These are phyloP conservation scores for Cloeon dipterum DNA, from an alignment of 2,888 invertebrate species.

Conservation along the genomic window DNA sequence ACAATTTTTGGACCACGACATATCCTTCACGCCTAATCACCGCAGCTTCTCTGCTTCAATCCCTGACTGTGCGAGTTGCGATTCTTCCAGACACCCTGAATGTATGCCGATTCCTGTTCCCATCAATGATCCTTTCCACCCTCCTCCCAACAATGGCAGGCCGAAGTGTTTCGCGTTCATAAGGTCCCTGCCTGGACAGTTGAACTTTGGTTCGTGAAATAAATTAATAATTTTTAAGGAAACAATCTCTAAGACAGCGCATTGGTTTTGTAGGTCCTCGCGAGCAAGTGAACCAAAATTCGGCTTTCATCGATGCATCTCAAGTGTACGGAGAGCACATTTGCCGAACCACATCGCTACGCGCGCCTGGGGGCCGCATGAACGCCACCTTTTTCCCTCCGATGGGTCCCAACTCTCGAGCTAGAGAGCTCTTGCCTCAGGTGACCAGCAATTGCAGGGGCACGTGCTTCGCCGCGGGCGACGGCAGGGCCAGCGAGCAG, in stretches of 20 bases:
- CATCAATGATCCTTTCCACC: constrained; percentile 70
- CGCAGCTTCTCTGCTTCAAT: constrained; percentile 80
- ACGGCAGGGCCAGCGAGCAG: constrained; percentile 80
- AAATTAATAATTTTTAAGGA: neutral
- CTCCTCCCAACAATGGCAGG: constrained; percentile 63
- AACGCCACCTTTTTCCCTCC: constrained; percentile 55
- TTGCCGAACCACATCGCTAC: constrained; percentile 51
- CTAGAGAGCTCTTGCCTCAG: constrained; percentile 59
- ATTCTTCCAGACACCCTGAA: constrained; percentile 69
- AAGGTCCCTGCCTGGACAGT: constrained; percentile 79
- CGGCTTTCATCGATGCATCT: constrained; percentile 69
- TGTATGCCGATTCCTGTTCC: constrained; percentile 86
- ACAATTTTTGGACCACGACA: constrained; percentile 82
- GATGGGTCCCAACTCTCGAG: constrained; percentile 18
- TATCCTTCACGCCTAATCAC: constrained; percentile 83
- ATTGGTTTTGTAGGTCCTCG: constrained; percentile 36
- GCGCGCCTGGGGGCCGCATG: constrained; percentile 54
- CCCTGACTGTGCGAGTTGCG: constrained; percentile 72
- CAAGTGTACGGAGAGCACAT: constrained; percentile 76
- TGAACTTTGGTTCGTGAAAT: constrained; percentile 34
- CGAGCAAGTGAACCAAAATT: constrained; percentile 86
- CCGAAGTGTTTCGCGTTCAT: constrained; percentile 84
- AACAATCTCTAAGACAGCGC: no score
- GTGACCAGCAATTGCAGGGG: constrained; percentile 64
- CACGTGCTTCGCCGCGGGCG: constrained; percentile 71